Evolutionary conservation across 2,888 invertebrate genomes (phyloP), one percentile per base, ranked within the genome.

Genomic region (Cheilosia vernalis): DNA sequence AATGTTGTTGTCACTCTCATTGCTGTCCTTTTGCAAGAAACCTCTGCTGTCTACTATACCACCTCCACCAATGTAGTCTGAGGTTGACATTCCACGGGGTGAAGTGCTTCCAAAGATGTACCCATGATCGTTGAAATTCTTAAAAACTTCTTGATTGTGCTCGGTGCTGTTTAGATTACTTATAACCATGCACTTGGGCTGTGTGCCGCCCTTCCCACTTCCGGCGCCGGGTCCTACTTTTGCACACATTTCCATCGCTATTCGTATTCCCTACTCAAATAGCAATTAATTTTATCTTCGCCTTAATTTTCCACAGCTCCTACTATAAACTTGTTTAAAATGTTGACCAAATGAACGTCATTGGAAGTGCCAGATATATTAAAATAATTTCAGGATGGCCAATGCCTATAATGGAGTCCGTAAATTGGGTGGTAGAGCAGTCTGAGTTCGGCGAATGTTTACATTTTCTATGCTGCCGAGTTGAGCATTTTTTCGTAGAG

Each of bases 1-100:
- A 33, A 91, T 92, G 81, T 91, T 91, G 87, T 92, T 91, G 87
- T 91, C 91, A 74, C 91, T 91, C 70, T 91, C 91, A 4, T 90
- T 91, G 33, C 89, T 91, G 67, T 91, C 91, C 19, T 90, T 90
- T 69, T 90, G 91, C 0, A 89, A 89, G 55, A 51, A 81, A 10
- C 82, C 69, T 58, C 53, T 82, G 24, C 63, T 64, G 42, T 86
- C 86, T 30, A 10, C 49, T 2, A 47, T 33, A n/a, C 47, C 66
- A 21, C 67, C 37, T 13, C 37, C 40, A 4, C 72, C 69, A 17
- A 78, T 49, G 9, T 86, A 86, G 27, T 86, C 86, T 2, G 82
- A 86, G 1, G 77, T 78, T 15, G 82, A 82, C 82, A 78, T 86
- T 7, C 89, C 89, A 0, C 91, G 88, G 2, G 91, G 90, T 1